Evolutionary conservation across 2,797 vertebrate genomes (phyloP).

Genomic region (Microcaecilia unicolor): DNA sequence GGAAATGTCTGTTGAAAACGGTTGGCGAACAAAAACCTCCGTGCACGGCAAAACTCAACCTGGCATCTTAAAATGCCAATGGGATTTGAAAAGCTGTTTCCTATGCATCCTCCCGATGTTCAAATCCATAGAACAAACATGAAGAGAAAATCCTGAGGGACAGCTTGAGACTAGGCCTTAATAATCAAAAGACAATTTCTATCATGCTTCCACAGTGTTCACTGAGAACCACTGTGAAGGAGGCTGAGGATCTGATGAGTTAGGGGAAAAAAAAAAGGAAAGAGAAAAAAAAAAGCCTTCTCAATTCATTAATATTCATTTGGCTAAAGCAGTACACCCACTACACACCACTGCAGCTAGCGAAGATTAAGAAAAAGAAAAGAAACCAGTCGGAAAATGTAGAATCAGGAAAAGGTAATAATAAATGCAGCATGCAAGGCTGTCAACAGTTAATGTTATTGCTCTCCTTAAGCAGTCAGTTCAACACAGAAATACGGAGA

Average conservation of each 20-base stretch:
- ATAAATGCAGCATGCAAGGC: slow-evolving; percentile 72
- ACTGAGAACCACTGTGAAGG: slow-evolving; percentile 54
- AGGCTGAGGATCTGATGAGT: slow-evolving; percentile 50
- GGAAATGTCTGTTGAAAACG: slow-evolving; percentile 37
- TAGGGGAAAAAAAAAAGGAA: slow-evolving; percentile 39
- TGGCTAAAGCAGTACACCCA: slow-evolving; percentile 56
- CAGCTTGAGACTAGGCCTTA: slow-evolving; percentile 67
- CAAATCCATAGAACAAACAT: slow-evolving; percentile 61
- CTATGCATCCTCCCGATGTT: slow-evolving; percentile 60
- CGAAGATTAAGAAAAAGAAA: slow-evolving; percentile 55
- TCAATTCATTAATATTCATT: slow-evolving; percentile 64
- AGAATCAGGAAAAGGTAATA: slow-evolving; percentile 61
- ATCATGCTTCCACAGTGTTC: slow-evolving; percentile 55
- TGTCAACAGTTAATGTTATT: slow-evolving; percentile 68
- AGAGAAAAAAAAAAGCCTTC: slow-evolving; percentile 45
- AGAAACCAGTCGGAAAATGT: slow-evolving; percentile 50
- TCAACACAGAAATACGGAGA: slow-evolving; percentile 52
- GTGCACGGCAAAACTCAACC: slow-evolving; percentile 38
- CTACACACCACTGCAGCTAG: slow-evolving; percentile 57
- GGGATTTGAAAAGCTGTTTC: slow-evolving; percentile 46
- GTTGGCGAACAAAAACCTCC: slow-evolving; percentile 46
- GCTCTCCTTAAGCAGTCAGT: slow-evolving; percentile 59
- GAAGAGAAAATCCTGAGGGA: slow-evolving; percentile 62
- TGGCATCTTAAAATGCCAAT: slow-evolving; percentile 45
- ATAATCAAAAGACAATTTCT: slow-evolving; percentile 75